Evolutionary conservation across 2,113 vertebrate species (phyloP).

Genomic region (Sebastes fasciatus): DNA sequence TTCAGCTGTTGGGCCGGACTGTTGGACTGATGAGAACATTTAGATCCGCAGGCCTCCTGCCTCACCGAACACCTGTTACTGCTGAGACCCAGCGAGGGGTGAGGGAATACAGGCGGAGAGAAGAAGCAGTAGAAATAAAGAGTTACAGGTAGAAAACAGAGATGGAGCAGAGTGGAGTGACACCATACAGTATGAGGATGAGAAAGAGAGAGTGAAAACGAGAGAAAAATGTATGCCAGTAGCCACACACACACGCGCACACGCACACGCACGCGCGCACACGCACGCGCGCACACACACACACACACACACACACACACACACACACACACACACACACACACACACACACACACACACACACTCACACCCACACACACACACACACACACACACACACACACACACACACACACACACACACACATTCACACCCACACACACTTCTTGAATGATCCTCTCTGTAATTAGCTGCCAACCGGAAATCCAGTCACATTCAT

Average conservation of each 20-base stretch:
- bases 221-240: conserved; percentile 13
- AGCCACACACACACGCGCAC: conserved; percentile 6
- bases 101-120: conserved; percentile 33
- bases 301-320: conserved; percentile 6
- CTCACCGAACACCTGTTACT: conserved; percentile 75
- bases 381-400: background rate
- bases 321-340: background rate
- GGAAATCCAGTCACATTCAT: conserved; percentile 36
- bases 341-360: conserved; percentile 8
- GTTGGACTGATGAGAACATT: conserved; percentile 75
- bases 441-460: background rate
- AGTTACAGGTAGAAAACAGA: conserved; percentile 37
- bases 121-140: conserved; percentile 45
- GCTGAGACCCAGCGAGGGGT: conserved; percentile 56
- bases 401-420: background rate
- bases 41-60: conserved; percentile 70
- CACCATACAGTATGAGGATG: background rate
- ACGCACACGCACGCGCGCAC: background rate
- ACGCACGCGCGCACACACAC: background rate
- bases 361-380: background rate
- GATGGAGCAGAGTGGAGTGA: conserved; percentile 10
- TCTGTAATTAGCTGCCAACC: conserved; percentile 19
- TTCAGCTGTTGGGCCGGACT: conserved; percentile 71
- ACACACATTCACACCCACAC: conserved; percentile 5
- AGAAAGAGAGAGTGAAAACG: background rate